Evolutionary conservation across 2,888 invertebrate genomes (phyloP), one percentile per base, ranked within the genome.

Genomic region (Chaetogeoica ovagalla): DNA sequence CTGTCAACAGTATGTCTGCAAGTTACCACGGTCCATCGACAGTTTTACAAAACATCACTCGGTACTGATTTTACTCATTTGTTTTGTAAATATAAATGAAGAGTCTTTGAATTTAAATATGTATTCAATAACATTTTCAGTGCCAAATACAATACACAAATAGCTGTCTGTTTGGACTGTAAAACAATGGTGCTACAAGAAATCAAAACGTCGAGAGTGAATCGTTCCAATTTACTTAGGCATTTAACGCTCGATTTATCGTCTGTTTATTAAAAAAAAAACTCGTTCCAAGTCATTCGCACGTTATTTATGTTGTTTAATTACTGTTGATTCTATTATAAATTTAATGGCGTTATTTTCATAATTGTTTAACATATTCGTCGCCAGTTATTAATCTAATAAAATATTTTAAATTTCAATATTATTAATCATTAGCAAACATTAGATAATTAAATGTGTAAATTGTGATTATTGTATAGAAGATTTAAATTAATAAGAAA

Each of bases 141-240:
- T 17, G 17, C 70, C 13, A 79, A 79, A 57, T 70, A 79, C 21
- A 63, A 57, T 23, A 48, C 63, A 82, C 91, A 93, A 85, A 94
- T 96, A 92, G 92, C 93, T 82, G 95, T 97, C 70, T 97, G 97
- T 86, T 93, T 94, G 86, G 97, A 97, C 89, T 97, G 97, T 88
- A 95, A 95, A 86, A 92, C 94, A 82, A 94, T 97, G 92, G 94
- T 97, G 82, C 90, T 95, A 84, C 95, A 96, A 88, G 96, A 97
- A 86, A 96, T 97, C 86, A 92, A 95, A 87, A 94, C 95, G 37
- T 94, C 94, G 83, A 91, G 92, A 86, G 93, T 92, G 82, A 92
- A 92, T 83, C 91, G 94, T 84, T 94, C 93, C 88, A 91, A 93
- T 86, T 92, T 93, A 83, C 89, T 94, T 83, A 90, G 93, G 82